A percentile compares a stretch with the other conserved stretches of the same genome.
Evolutionary conservation across 2,797 vertebrate genomes (phyloP).

Genomic region (Remorina albescens): DNA sequence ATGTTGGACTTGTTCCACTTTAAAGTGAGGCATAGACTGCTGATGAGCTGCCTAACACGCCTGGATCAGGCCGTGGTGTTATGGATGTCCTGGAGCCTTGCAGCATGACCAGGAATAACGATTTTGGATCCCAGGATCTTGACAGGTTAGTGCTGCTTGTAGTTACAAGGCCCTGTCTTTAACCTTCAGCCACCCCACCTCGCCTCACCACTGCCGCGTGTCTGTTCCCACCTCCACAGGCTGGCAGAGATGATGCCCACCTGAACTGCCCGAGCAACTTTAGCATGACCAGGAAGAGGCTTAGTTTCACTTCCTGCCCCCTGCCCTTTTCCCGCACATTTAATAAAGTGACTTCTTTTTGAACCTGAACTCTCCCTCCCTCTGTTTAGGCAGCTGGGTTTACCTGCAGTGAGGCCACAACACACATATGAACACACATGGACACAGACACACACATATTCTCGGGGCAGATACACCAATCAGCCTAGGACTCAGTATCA

Average conservation of each 20-base stretch:
- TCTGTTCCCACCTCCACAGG: constrained; percentile 18
- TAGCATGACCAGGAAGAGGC: constrained; percentile 54
- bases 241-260: constrained; percentile 9
- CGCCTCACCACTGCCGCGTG: neutral
- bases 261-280: constrained; percentile 22
- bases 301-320: constrained; percentile 65
- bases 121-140: constrained; percentile 57
- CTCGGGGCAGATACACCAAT: constrained; percentile 63
- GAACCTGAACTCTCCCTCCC: constrained; percentile 58
- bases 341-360: constrained; percentile 66
- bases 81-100: constrained; percentile 58
- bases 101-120: constrained; percentile 57
- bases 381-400: constrained; percentile 40
- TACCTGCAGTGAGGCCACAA: constrained; percentile 28
- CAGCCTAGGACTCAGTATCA: constrained; percentile 73
- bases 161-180: constrained; percentile 56
- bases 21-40: constrained; percentile 25
- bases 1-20: constrained; percentile 8
- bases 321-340: constrained; percentile 49
- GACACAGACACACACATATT: constrained; percentile 19
- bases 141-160: constrained; percentile 64
- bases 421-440: constrained; percentile 18
- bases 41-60: constrained; percentile 41
- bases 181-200: constrained; percentile 42
- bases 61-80: constrained; percentile 11